phyloP scores from a whole-genome alignment of 2,113 vertebrate genomes.

The Willisornis vidua region DNA sequence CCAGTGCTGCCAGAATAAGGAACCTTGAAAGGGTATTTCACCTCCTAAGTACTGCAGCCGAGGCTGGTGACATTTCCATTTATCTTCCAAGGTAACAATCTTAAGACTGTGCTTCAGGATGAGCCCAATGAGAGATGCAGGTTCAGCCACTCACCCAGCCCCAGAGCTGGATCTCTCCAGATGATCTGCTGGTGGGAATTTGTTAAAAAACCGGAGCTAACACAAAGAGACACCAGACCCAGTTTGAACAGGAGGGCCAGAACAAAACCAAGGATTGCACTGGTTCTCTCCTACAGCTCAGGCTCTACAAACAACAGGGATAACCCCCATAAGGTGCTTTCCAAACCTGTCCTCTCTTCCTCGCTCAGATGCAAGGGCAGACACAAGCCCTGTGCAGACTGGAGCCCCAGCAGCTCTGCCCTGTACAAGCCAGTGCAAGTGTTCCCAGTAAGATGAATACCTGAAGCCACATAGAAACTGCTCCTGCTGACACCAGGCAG shows the following conservation, averaged over 20 bases:
- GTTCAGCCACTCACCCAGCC: neutral
- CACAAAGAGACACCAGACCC: neutral
- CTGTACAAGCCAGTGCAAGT: neutral
- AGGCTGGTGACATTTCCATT: neutral
- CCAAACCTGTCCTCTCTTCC: neutral
- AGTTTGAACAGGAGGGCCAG: neutral
- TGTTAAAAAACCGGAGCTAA: neutral
- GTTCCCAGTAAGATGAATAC: neutral
- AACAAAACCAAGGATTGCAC: neutral
- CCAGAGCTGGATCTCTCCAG: neutral
- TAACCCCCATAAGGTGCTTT: neutral
- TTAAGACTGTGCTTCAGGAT: neutral
- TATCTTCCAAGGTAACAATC: neutral
- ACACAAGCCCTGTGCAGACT: rapidly evolving
- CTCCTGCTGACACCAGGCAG: neutral
- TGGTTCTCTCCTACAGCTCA: neutral
- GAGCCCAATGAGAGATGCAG: neutral
- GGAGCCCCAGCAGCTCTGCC: neutral
- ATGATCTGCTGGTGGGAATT: neutral
- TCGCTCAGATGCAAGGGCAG: neutral
- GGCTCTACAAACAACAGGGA: neutral
- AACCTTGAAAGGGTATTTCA: neutral
- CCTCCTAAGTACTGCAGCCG: neutral
- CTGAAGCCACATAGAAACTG: neutral
- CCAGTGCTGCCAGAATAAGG: neutral